phyloP scores from a whole-genome alignment of 2,888 invertebrate genomes.

The Cataglyphis altisquamis region DNA sequence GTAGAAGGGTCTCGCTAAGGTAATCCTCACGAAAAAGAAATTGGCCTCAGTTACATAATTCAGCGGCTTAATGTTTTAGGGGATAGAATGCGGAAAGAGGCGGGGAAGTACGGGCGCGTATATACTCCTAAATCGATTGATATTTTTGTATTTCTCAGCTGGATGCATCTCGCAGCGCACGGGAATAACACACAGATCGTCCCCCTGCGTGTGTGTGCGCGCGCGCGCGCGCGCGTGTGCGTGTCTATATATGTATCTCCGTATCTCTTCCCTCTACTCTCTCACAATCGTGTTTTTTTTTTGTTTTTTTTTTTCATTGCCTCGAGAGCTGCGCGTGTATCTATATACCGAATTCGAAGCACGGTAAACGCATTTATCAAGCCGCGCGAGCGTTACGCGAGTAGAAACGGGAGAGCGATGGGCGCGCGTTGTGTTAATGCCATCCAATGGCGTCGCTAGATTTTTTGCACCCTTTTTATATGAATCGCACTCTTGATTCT shows the following conservation, averaged over 20 bases:
- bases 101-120: neutral
- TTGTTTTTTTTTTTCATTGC: conserved; percentile 56
- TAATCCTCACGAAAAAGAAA: conserved; percentile 60
- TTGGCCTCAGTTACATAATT: conserved; percentile 66
- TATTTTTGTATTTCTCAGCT: conserved; percentile 60
- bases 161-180: conserved; percentile 27
- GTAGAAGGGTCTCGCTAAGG: conserved; percentile 26
- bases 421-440: conserved; percentile 50
- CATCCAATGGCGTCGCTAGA: conserved; percentile 22
- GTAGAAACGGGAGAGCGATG: conserved; percentile 58
- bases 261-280: conserved; percentile 20
- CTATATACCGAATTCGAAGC: conserved; percentile 73
- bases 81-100: neutral
- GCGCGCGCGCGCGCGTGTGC: neutral
- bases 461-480: neutral
- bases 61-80: conserved; percentile 64
- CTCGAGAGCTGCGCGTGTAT: conserved; percentile 46
- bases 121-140: conserved; percentile 63
- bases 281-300: conserved; percentile 28
- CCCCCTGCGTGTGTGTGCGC: no score
- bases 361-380: conserved; percentile 76
- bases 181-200: conserved; percentile 6
- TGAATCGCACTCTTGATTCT: neutral
- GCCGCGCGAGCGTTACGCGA: conserved; percentile 64
- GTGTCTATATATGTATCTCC: conserved; percentile 11